Evolutionary conservation across 2,888 invertebrate genomes (phyloP), one percentile per base, ranked within the genome.

Genomic region (Thereva unica): DNA sequence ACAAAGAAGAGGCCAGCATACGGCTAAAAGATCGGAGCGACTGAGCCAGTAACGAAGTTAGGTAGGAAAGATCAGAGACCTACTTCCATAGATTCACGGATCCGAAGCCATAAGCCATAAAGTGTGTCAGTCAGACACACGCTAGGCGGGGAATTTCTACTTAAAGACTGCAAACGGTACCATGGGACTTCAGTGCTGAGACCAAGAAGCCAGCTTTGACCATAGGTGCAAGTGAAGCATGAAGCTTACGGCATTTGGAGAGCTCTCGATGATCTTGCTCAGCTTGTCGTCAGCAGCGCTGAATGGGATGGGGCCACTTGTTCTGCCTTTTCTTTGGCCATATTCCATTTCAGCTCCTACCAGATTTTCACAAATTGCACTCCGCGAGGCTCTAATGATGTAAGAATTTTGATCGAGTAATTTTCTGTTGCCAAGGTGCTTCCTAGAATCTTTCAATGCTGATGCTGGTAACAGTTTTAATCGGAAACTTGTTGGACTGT

Each of bases 71-170:
- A 59, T 59, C 59, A 47, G 59, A 73, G 73, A 74, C 74, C 74
- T 73, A 74, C 74, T 72, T 73, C 70, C 71, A 72, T 64, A 71
- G 72, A 72, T 70, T 69, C 69, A 68, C 66, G 67, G 70, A 71
- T 68, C 70, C 69, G 68, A 64, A 45, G 23, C 23, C 23, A 23
- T 23, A 23, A 23, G 23, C 23, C 66, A 61, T 61, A 71, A 74
- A 74, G 74, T 74, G 71, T 74, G 74, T 73, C 74, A 74, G 72
- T 74, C 73, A 73, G 72, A 69, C 72, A 73, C 40, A 45, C 47
- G 45, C 42, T 64, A 64, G 53, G 64, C 50, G 37, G 64, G 47
- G 53, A 64, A 64, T 44, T 64, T 64, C 64, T 64, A 53, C 64
- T 63, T 63, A 52, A 23, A 63, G 50, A 63, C 61, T 50, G 49